Evolutionary conservation across 2,797 vertebrate genomes (phyloP).

Genomic region (Cossypha polioptera): DNA sequence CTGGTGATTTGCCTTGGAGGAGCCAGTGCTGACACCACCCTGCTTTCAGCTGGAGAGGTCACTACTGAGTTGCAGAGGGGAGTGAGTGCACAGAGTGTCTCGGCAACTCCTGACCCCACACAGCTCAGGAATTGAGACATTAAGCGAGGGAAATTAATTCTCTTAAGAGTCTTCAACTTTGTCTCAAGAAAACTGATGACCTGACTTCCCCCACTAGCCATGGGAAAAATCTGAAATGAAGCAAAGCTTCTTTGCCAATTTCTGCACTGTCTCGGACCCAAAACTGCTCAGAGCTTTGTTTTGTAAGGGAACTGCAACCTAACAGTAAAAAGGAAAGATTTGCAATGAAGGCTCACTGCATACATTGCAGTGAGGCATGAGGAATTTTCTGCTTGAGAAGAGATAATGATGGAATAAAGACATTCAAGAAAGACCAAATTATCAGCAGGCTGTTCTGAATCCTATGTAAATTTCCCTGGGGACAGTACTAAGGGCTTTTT

Average conservation of each 20-base stretch:
- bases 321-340: background rate
- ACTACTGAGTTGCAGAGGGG: slow-evolving; percentile 35
- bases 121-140: background rate
- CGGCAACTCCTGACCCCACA: background rate
- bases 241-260: background rate
- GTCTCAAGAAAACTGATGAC: background rate
- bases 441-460: background rate
- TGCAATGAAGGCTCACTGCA: background rate
- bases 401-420: background rate
- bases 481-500: background rate
- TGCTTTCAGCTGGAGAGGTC: slow-evolving; percentile 52
- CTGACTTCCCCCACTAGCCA: background rate
- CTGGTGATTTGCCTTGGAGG: background rate
- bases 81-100: background rate
- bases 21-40: background rate
- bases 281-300: background rate
- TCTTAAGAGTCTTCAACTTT: slow-evolving; percentile 6
- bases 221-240: slow-evolving; percentile 15
- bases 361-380: background rate
- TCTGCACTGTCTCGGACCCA: background rate
- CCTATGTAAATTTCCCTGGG: background rate
- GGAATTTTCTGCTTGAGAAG: slow-evolving; percentile 21
- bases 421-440: background rate
- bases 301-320: background rate
- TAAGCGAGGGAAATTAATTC: background rate